Evolutionary conservation across 2,888 invertebrate species (phyloP), one percentile per base, ranked within the genome.

Genomic region (Hipparchia sbordonii): DNA sequence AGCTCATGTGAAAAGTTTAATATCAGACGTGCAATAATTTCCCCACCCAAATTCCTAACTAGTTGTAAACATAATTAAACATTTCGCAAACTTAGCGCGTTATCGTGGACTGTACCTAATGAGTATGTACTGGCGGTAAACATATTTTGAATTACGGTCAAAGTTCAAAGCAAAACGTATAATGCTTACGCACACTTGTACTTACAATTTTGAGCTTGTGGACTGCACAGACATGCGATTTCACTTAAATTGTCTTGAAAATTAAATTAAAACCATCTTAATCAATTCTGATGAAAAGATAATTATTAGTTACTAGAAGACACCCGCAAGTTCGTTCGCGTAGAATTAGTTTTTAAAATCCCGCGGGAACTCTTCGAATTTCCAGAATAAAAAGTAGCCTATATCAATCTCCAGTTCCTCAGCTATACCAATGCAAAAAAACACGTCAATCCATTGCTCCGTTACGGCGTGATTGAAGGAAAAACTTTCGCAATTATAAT

Each of bases 31-130:
- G 75, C 62, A 75, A 74, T 76, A 72, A 75, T 75, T 71, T 73
- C 63, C 67, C 46, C 61, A 33, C 69, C 67, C 46, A 70, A 75
- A 75, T 75, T 73, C 57, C 73, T 75, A 75, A 76, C 74, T 76
- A 76, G 72, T 75, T 78, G 69, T 72, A 74, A 77, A 73, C 76
- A 70, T 74, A 74, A 78, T 76, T 76, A 71, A 74, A 70, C 76
- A 74, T 75, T 77, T 74, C 65, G 70, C 66, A 71, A 74, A 75
- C 71, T 75, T 73, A 45, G 51, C 51, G 60, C 54, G 71, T 76
- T 76, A 76, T 77, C 74, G 59, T 68, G 54, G 75, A 72, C 66
- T 74, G 71, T 73, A 23, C 23, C 23, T 23, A 74, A 76, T 76
- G 65, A 70, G 66, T 70, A 45, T 70, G 63, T 72, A 71, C 57